A percentile compares a stretch with the other conserved stretches of the same genome.
These are phyloP conservation scores for Drosophila truncata DNA, from an alignment of 1,140 invertebrate species.

Conservation along the genomic window DNA sequence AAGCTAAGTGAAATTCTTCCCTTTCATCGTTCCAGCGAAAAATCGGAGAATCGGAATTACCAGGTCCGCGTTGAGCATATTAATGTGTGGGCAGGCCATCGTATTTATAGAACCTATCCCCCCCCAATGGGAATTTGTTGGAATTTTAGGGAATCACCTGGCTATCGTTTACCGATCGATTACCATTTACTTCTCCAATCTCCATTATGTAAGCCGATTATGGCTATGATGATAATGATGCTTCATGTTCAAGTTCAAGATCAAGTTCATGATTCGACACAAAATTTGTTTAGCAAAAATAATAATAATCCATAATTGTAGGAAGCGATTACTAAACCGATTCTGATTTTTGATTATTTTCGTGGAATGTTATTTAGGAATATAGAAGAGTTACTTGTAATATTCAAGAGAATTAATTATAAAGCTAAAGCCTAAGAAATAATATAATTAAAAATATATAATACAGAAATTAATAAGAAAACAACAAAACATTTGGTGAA, in stretches of 20 bases:
- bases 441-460: background rate
- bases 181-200: conserved; percentile 12
- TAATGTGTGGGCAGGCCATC: conserved; percentile 14
- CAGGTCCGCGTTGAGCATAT: conserved; percentile 26
- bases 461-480: no score
- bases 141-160: conserved; percentile 41
- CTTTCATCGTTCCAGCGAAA: conserved; percentile 49
- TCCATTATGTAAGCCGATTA: conserved; percentile 41
- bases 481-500: no score
- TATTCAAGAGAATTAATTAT: background rate
- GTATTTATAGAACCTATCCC: conserved; percentile 41
- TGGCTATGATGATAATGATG: conserved; percentile 17
- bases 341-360: conserved; percentile 3
- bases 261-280: conserved; percentile 38
- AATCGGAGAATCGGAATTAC: conserved; percentile 43
- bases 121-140: conserved; percentile 2
- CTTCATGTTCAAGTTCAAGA: conserved; percentile 3
- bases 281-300: conserved; percentile 4
- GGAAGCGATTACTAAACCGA: background rate
- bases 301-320: conserved; percentile 7
- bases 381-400: background rate
- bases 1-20: conserved; percentile 17
- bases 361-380: background rate
- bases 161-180: conserved; percentile 25
- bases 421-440: no score